Evolutionary conservation across 2,888 invertebrate species (phyloP), one percentile per base, ranked within the genome.

Genomic region (Atrina japonica): DNA sequence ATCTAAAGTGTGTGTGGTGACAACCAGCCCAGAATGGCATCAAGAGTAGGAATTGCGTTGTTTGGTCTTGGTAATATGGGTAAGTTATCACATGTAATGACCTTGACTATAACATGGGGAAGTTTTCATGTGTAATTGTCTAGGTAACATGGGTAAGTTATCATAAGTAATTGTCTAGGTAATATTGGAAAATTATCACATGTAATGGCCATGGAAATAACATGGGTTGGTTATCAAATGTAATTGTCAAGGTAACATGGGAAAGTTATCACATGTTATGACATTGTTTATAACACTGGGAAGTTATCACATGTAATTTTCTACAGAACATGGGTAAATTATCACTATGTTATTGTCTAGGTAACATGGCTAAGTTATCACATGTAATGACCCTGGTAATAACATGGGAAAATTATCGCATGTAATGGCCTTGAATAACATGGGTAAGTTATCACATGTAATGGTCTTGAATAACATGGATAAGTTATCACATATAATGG

Each of bases 61-160:
- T 77, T 83, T 63, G 83, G 83, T 0, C 55, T 83, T 45, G 83
- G 83, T 14, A 75, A 76, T 29, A 83, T 83, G 82, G 83, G 83
- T 83, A 71, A 68, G 76, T 64, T n/a, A 21, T 21, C 64, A 25
- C 16, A n/a, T 58, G 21, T 50, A 43, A 43, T 43, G 16, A 18
- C n/a, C 18, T 43, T 43, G 16, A 9, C 16, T n/a, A 43, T 5
- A 6, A 43, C 16, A 25, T n/a, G n/a, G n/a, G n/a, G n/a, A n/a
- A n/a, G n/a, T n/a, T n/a, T n/a, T n/a, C n/a, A n/a, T n/a, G n/a
- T n/a, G n/a, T n/a, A n/a, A n/a, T n/a, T n/a, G n/a, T n/a, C n/a
- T n/a, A n/a, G n/a, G n/a, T n/a, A n/a, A n/a, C n/a, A n/a, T n/a
- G n/a, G n/a, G n/a, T n/a, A n/a, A n/a, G n/a, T n/a, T n/a, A n/a